These are phyloP conservation scores for Toxotes lorentzi DNA, from an alignment of 2,797 vertebrate species.

Conservation along the genomic window DNA sequence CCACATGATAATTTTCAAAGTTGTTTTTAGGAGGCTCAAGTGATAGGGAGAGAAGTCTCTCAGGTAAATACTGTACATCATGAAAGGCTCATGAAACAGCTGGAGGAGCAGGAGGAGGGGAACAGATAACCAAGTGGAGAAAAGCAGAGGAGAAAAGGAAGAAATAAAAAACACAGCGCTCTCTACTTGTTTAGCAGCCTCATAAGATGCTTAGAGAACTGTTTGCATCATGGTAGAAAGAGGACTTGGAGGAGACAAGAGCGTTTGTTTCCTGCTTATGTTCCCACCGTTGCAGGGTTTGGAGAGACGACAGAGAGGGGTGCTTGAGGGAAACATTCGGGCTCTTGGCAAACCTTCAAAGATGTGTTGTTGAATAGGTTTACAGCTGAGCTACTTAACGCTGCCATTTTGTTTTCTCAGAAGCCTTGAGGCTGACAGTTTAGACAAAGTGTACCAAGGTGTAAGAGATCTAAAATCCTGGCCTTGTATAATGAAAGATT, in stretches of 20 bases:
- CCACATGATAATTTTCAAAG: not conserved
- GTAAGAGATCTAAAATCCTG: not conserved
- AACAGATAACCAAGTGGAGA: not conserved
- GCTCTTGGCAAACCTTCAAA: constrained; percentile 34
- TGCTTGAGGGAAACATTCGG: constrained; percentile 24
- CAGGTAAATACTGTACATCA: constrained; percentile 6
- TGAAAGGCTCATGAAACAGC: not conserved
- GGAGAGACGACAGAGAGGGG: constrained; percentile 10
- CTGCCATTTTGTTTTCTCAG: not conserved
- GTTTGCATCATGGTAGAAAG: not conserved
- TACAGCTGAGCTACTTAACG: constrained; percentile 23
- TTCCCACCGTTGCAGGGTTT: not conserved
- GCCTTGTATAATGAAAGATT: not conserved
- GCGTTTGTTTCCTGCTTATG: constrained; percentile 3
- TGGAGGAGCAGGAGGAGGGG: not conserved
- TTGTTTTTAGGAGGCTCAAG: constrained; percentile 13
- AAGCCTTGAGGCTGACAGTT: not conserved
- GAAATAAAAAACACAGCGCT: not conserved
- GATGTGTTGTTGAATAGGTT: constrained; percentile 30
- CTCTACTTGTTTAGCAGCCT: constrained; percentile 14
- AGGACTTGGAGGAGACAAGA: not conserved
- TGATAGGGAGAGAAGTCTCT: not conserved
- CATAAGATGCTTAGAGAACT: constrained; percentile 9
- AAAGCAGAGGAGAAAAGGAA: not conserved
- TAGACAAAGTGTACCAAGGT: not conserved